A percentile compares a stretch with the other conserved stretches of the same genome.
Conservation (phyloP, 2,113 vertebrate genomes). For the Axis porcinus region DNA sequence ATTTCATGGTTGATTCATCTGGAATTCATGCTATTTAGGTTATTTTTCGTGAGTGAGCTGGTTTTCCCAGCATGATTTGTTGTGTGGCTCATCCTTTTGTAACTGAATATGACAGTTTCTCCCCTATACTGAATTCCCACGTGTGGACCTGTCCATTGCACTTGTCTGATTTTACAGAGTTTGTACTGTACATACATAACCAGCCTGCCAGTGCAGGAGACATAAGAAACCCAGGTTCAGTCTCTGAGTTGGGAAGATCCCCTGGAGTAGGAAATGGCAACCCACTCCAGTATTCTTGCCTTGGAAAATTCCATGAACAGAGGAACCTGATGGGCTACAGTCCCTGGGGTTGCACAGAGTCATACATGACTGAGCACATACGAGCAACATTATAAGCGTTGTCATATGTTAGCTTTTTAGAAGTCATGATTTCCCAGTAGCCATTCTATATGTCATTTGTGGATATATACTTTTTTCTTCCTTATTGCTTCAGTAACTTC, state of each 20-base stretch:
- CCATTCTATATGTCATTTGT: background rate
- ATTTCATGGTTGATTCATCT: background rate
- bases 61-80: background rate
- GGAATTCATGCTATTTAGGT: background rate
- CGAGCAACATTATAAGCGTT: background rate
- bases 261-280: background rate
- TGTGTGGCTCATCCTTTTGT: no score
- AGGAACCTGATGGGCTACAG: background rate
- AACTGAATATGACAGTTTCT: background rate
- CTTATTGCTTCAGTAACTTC: background rate
- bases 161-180: background rate
- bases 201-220: background rate
- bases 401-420: background rate
- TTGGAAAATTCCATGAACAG: background rate
- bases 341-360: background rate
- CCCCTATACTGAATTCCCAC: background rate
- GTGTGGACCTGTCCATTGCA: rapidly evolving
- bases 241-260: background rate
- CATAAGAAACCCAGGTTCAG: background rate
- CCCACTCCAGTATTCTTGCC: background rate
- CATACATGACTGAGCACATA: background rate
- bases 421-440: background rate
- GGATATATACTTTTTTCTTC: background rate
- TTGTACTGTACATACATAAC: background rate
- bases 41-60: background rate